phyloP scores from a whole-genome alignment of 2,797 vertebrate genomes.

The Parauchenoglanis ngamensis region DNA sequence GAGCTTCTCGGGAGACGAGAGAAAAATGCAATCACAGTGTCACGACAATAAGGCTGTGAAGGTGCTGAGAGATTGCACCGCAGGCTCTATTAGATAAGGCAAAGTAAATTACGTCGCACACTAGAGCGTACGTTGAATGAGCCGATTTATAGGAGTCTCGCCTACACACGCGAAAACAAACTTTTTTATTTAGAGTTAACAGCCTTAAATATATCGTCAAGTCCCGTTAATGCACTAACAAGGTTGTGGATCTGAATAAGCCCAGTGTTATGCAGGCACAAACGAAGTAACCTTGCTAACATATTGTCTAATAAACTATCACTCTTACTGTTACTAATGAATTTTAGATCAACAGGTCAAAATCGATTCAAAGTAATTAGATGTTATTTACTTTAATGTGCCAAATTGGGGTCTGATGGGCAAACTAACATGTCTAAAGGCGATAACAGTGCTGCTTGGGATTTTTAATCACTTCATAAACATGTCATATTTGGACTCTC shows the following conservation, averaged over 20 bases:
- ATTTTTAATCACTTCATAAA: neutral
- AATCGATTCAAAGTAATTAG: neutral
- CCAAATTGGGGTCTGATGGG: neutral
- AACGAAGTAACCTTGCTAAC: neutral
- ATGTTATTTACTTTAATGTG: neutral
- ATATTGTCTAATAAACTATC: neutral
- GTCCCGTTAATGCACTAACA: neutral
- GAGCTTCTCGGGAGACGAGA: constrained; percentile 41
- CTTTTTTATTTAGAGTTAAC: neutral
- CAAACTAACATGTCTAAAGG: neutral
- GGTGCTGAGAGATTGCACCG: constrained; percentile 41
- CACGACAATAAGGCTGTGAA: constrained; percentile 40
- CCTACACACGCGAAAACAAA: constrained; percentile 16
- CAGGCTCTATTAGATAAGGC: constrained; percentile 50
- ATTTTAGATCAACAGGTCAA: neutral
- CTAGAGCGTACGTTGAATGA: constrained; percentile 23
- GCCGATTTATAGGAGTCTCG: constrained; percentile 28
- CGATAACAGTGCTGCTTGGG: neutral
- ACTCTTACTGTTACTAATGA: neutral
- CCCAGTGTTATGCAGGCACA: neutral
- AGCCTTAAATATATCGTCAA: constrained; percentile 9
- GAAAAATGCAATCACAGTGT: constrained; percentile 49
- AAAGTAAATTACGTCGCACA: constrained; percentile 36
- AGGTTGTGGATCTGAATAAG: neutral
- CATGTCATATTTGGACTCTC: neutral